Evolutionary conservation across 2,888 invertebrate species (phyloP), one percentile per base, ranked within the genome.

Genomic region (Drosophila histrio): DNA sequence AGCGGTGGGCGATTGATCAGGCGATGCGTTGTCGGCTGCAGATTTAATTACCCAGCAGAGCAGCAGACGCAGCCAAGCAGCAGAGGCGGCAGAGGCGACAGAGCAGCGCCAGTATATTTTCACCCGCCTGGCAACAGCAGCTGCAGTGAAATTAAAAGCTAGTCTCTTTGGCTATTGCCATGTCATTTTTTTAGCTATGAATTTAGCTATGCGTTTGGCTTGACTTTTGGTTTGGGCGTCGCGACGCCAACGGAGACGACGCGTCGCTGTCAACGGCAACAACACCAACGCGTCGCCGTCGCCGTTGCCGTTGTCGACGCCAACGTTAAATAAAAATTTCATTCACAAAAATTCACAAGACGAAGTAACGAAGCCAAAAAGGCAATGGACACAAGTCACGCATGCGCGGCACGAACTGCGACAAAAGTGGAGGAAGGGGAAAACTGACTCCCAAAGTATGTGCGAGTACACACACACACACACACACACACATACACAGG

Each of bases 331-430:
- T 83, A 79, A 77, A 77, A 73, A 89, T 88, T 81, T 89, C 85
- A 86, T 86, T 86, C 85, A 86, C 89, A 86, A 86, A 86, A 89
- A 86, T 88, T 77, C 72, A 82, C 38, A 69, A 67, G 84, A 61
- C 59, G 58, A 69, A 79, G 59, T 41, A 71, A 63, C 77, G 41
- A 77, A 76, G 67, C 75, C 79, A 75, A 87, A 87, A 88, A 88
- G 82, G 75, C 88, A 87, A 85, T 85, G 87, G 88, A 79, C 84
- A 89, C 76, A 82, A 89, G 83, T 87, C 84, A 86, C 88, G 89
- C 89, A 89, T 84, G 89, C 89, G 89, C 88, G 50, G 80, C 77
- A 79, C 70, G 60, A 69, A 66, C 62, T 38, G 56, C 47, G 53
- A 26, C 28, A 54, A 63, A 63, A 56, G 26, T 50, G 54, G 21